Evolutionary conservation across 2,113 vertebrate genomes (phyloP), one percentile per base, ranked within the genome.

Genomic region (Macquaria australasica): DNA sequence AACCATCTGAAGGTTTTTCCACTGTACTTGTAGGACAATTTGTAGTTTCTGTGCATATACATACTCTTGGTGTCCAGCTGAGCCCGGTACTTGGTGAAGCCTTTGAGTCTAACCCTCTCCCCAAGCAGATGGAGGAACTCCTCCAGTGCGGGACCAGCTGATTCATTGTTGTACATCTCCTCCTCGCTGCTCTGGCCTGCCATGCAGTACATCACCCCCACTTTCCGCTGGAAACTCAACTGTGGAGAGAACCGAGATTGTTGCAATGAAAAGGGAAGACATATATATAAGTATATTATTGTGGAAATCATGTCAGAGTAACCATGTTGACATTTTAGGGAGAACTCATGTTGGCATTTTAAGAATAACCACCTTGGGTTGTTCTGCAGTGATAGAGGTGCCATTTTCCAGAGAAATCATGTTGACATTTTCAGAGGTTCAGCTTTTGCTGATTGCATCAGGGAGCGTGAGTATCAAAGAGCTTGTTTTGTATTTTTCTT

Each of bases 141-240:
- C 87, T 99, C 98, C 74, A 99, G 96, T 15, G 97, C 98, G 0
- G 97, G 97, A 50, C 98, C 97, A 0, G 98, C 97, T 3, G 97
- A 95, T 79, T 99, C 98, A 20, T 99, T 99, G 88, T 99, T 99
- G 92, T 99, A 99, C 98, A 99, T 99, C 91, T 99, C 98, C 79
- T 99, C 98, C 91, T 99, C 98, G 0, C 97, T 98, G 95, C 98
- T 99, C 93, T 99, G 98, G 69, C 97, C 98, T 0, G 97, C 96
- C 95, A 97, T 97, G 94, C 98, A 99, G 96, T 99, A 99, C 98
- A 99, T 99, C 94, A 99, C 96, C 88, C 98, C 98, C 62, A 99
- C 98, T 89, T 99, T 99, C 73, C 98, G 95, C 79, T 99, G 98
- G 94, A 98, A 99, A 94, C 97, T 99, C 86, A 99, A 94, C 98